Evolutionary conservation across 35 echinoderm and acorn worm species (phyloP), one percentile per base, ranked within the genome.

Genomic region (Eucidaris tribuloides): DNA sequence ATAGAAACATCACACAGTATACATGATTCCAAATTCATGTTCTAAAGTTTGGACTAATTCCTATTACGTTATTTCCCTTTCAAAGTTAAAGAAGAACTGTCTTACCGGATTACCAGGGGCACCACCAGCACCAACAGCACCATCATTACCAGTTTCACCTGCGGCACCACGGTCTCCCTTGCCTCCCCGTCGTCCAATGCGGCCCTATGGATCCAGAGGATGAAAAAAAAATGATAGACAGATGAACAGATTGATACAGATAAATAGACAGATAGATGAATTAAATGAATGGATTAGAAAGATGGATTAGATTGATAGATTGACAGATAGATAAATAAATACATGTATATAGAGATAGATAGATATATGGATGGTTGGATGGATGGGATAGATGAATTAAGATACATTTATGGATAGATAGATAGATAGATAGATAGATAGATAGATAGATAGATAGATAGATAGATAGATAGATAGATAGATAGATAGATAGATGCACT

Each of bases 141-240:
- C 92, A 64, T 71, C 74, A 24, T 76, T 74, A 85, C 92, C 92
- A 85, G 34, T 30, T 42, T 84, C 80, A 77, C 92, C 92, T 39
- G 43, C 60, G 9, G 74, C 80, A 48, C 92, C 92, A 39, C 66
- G 58, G 15, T 89, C 86, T 74, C 92, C 92, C 80, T 78, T 52
- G 22, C 58, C 82, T 84, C 89, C 89, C 2, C 27, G 45, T 60
- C 35, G 48, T 77, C 79, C 83, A 71, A 38, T 37, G 7, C 28
- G 79, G 42, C 87, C 78, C 80, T 89, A 54, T 42, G 18, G 77
- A 42, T 13, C 15, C 23, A 25, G 18, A 71, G 5, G 17, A 82
- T 7, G 49, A 36, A 77, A 35, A 4, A 29, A 85, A 9, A 49
- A 14, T 13, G 22, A 72, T 84, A 11, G 9, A 11, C n/a, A 52